Base-by-base conservation (phyloP, 2,797 vertebrate species). In the Chaenodraco wilsoni region DNA sequence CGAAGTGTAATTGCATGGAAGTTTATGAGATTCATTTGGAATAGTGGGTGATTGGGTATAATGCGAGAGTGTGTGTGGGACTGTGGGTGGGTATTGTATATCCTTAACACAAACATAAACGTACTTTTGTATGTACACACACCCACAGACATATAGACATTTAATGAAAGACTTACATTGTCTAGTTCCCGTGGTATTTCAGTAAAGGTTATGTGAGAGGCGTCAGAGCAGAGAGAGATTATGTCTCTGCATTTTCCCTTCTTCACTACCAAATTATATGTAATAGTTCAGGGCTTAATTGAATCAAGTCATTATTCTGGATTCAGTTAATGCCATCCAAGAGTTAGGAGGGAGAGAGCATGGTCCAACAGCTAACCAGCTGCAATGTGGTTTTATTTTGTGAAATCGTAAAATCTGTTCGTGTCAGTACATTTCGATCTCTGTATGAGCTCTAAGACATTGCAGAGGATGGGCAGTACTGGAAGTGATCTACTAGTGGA, bases 21-120 rank as follows among this genome's bases (percentile, higher is more conserved):
- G 73, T 92, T 92, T 90, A 92, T 76, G 87, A 88, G 89, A 85
- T 89, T 63, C 44, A 81, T 88, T 90, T 85, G 59, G 78, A 33
- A 54, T 72, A 73, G 73, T 76, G 83, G 71, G 75, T 74, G 67
- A 87, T 77, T 82, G 63, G 81, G 73, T 78, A 48, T 72, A 85
- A 76, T 74, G 4, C 50, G 33, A 50, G n/a, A 51, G 58, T 76
- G 65, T 51, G 65, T 58, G 67, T 44, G 33, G 33, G 65, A 46
- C n/a, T 63, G 50, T n/a, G 66, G 31, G 55, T 61, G 62, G 61
- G 74, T 48, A 49, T 33, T 56, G 61, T 68, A 71, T 75, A 58
- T 49, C 56, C 21, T 59, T 51, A 31, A 41, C 54, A 41, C 41
- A 52, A 55, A 74, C 64, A 78, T 56, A 57, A 58, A 63, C 63